Percentiles rank a stretch among this genome's conserved stretches.
These are phyloP conservation scores for Anoncus sp. DNA, from an alignment of 2,888 invertebrate species.

Conservation along the genomic window DNA sequence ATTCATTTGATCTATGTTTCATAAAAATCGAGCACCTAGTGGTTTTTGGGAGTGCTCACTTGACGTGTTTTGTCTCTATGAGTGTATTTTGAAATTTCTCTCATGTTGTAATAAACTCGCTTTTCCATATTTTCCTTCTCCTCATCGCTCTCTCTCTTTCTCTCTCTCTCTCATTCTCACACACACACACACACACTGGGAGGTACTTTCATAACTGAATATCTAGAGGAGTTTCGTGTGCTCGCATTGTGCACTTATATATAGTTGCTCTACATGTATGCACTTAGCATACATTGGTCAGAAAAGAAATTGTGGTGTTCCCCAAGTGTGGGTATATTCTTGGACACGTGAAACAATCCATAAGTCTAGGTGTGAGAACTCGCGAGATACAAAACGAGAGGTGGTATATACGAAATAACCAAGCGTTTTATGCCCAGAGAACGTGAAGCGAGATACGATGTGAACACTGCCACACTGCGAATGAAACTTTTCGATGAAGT, in stretches of 20 bases:
- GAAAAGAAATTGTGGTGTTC: background rate
- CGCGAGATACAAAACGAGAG: background rate
- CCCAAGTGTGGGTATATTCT: background rate
- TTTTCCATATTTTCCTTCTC: background rate
- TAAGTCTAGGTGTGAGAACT: background rate
- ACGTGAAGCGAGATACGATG: background rate
- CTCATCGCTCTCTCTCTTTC: background rate
- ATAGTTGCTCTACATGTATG: background rate
- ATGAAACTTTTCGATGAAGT: background rate
- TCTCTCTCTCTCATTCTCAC: background rate
- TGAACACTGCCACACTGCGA: background rate
- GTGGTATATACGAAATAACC: background rate
- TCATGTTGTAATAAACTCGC: conserved; percentile 77
- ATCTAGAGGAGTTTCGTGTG: background rate
- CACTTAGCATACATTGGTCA: background rate
- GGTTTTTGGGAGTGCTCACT: no score
- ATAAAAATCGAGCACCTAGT: no score
- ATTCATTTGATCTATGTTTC: no score
- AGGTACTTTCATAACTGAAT: background rate
- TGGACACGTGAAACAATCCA: background rate
- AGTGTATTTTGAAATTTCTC: conserved; percentile 78
- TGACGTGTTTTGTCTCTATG: no score
- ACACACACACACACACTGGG: no score
- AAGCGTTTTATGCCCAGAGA: conserved; percentile 1
- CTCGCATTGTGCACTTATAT: background rate